These are phyloP conservation scores for Chirona hameri DNA, from an alignment of 2,888 invertebrate genomes.

Conservation along the genomic window DNA sequence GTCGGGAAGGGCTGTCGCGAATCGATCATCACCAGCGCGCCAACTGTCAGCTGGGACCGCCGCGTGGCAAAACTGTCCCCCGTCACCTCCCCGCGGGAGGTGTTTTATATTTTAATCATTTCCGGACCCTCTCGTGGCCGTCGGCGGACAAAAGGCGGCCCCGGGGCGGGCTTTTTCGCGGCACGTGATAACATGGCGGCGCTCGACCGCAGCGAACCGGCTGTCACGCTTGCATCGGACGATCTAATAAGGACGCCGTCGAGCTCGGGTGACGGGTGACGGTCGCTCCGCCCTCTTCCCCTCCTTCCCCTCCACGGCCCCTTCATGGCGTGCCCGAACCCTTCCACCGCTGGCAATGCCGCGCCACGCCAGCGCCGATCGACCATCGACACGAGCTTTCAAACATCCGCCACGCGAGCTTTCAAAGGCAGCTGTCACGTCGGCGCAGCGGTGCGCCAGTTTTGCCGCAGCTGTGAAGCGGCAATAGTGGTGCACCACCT, in stretches of 20 bases:
- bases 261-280: not conserved
- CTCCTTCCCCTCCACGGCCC: not conserved
- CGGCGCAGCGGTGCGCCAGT: not conserved
- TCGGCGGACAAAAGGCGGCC: not conserved
- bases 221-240: not conserved
- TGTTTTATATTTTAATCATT: constrained; percentile 6
- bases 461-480: not conserved
- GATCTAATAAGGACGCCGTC: not conserved
- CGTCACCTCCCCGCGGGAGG: not conserved
- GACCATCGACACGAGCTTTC: no score
- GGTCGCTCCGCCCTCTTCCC: not conserved
- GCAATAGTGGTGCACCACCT: not conserved
- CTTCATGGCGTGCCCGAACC: not conserved
- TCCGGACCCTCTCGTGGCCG: not conserved
- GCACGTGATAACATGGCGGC: not conserved
- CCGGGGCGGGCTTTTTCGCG: not conserved
- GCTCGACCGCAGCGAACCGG: not conserved
- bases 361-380: not conserved
- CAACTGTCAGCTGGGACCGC: not conserved
- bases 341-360: not conserved
- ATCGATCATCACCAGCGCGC: not conserved
- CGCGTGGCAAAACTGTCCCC: not conserved
- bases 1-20: not conserved
- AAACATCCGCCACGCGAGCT: no score
- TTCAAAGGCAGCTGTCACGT: not conserved